These are phyloP conservation scores for Zosterops japonicus DNA, from an alignment of 2,113 vertebrate genomes.

Conservation along the genomic window DNA sequence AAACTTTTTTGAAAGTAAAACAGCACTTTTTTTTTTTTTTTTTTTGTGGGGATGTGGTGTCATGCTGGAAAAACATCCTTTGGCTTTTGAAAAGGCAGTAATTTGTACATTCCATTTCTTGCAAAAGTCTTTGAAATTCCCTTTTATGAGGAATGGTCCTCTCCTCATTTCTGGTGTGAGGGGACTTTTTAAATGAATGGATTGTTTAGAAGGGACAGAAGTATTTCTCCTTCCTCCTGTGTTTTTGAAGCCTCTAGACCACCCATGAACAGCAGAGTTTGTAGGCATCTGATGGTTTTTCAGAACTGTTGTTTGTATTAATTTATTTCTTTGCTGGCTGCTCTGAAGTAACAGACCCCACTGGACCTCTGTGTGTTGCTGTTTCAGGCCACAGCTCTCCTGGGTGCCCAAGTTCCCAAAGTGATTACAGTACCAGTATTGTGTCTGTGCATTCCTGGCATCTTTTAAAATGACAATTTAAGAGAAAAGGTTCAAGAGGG, in stretches of 20 bases:
- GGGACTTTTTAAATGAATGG: not conserved
- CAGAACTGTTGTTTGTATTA: not conserved
- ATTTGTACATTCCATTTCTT: constrained; percentile 21
- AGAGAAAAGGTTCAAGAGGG: not conserved
- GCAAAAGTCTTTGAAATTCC: not conserved
- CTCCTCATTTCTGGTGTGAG: not conserved
- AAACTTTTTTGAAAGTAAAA: not conserved
- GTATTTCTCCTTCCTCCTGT: not conserved
- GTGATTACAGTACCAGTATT: not conserved
- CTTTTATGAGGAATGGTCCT: not conserved
- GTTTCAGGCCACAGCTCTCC: not conserved
- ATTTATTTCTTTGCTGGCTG: not conserved
- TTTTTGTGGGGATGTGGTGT: not conserved
- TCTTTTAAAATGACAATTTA: not conserved
- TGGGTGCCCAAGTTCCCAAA: not conserved
- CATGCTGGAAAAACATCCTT: not conserved
- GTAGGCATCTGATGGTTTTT: not conserved
- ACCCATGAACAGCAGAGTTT: not conserved
- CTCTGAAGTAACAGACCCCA: not conserved
- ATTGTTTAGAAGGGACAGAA: not conserved
- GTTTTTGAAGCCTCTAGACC: not conserved
- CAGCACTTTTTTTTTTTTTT: not conserved
- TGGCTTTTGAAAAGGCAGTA: not conserved
- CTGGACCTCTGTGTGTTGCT: not conserved
- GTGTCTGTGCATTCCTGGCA: not conserved